Evolutionary conservation across 2,888 invertebrate species (phyloP).

Genomic region (Mimachlamys varia): DNA sequence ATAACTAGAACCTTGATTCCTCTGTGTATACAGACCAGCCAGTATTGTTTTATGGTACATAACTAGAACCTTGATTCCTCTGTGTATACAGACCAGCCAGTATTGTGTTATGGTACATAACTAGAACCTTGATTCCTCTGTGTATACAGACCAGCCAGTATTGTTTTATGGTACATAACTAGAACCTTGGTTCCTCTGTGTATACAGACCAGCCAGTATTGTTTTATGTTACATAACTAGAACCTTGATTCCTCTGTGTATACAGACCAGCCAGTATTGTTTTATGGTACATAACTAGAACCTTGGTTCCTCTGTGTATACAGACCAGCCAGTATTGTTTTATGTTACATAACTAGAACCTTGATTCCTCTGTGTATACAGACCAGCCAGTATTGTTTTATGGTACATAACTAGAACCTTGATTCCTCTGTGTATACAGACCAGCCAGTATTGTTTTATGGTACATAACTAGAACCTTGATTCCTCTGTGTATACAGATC

Average conservation of each 20-base stretch:
- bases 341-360: neutral
- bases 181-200: too few species aligned
- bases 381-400: neutral
- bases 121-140: neutral
- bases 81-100: too few species aligned
- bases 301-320: too few species aligned
- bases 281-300: neutral
- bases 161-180: neutral
- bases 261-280: neutral
- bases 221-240: neutral
- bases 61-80: neutral
- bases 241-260: too few species aligned
- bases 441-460: neutral
- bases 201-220: neutral
- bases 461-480: neutral
- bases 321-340: neutral
- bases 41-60: neutral
- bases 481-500: constrained; percentile 50
- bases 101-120: neutral
- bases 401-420: neutral
- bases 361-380: too few species aligned
- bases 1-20: too few species aligned
- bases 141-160: too few species aligned
- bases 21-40: constrained; percentile 49
- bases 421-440: too few species aligned